These are phyloP conservation scores for Girardinichthys multiradiatus DNA, from an alignment of 2,113 vertebrate genomes.

Conservation along the genomic window DNA sequence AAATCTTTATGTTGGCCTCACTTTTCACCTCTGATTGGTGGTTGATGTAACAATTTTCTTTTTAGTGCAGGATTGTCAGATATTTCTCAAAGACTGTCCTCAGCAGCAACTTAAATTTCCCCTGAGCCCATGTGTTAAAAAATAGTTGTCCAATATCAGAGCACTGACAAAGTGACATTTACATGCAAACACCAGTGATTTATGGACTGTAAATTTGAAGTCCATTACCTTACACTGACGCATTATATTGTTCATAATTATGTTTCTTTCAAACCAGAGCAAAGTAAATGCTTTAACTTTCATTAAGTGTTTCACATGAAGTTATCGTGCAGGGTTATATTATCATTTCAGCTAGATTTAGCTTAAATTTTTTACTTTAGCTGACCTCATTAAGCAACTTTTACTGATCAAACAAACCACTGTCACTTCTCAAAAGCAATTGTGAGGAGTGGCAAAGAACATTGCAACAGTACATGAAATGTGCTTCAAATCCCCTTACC, in stretches of 20 bases:
- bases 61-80: slow-evolving; percentile 66
- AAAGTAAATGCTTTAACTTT: too few relatives aligned
- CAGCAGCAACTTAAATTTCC: slow-evolving; percentile 53
- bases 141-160: slow-evolving; percentile 46
- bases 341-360: too few relatives aligned
- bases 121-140: slow-evolving; percentile 47
- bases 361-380: too few relatives aligned
- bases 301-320: too few relatives aligned
- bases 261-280: too few relatives aligned
- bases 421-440: too few relatives aligned
- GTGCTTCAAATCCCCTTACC: too few relatives aligned
- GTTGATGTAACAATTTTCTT: slow-evolving; percentile 46
- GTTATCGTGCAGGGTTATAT: too few relatives aligned
- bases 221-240: slow-evolving; percentile 12
- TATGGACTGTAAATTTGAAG: slow-evolving; percentile 46
- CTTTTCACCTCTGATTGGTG: slow-evolving; percentile 31
- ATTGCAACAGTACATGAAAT: too few relatives aligned
- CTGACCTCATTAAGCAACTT: too few relatives aligned
- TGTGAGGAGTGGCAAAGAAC: too few relatives aligned
- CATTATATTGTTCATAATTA: neutral
- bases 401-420: too few relatives aligned
- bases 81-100: slow-evolving; percentile 62
- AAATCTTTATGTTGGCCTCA: neutral
- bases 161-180: slow-evolving; percentile 62
- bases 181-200: slow-evolving; percentile 28